A percentile compares a stretch with the other conserved stretches of the same genome.
Evolutionary conservation across 2,888 invertebrate species (phyloP).

Genomic region (Oscheius sp.): DNA sequence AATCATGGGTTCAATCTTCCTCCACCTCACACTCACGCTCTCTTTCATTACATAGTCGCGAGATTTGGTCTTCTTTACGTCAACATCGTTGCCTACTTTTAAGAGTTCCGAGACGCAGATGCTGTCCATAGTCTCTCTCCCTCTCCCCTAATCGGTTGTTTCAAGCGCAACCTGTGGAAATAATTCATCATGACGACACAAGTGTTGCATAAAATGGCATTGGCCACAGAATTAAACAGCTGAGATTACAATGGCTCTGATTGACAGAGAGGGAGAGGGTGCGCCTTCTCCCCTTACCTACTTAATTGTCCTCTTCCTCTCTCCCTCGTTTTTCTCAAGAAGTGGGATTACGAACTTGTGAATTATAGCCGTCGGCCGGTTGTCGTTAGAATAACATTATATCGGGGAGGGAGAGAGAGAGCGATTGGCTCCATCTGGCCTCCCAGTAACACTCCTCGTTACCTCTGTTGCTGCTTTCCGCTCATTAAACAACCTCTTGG

Average conservation of each 20-base stretch:
- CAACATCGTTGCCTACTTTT: too few relatives aligned
- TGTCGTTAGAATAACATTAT: conserved; percentile 28
- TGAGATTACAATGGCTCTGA: conserved; percentile 11
- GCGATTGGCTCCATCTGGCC: conserved; percentile 18
- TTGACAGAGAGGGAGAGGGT: neutral
- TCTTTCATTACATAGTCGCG: too few relatives aligned
- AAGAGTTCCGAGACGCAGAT: too few relatives aligned
- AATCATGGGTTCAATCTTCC: too few relatives aligned
- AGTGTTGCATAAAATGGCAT: neutral
- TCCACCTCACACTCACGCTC: too few relatives aligned
- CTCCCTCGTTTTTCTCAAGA: neutral
- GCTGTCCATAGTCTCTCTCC: too few relatives aligned
- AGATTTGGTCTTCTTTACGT: too few relatives aligned
- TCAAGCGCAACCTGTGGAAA: conserved; percentile 6
- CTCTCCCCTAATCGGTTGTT: neutral
- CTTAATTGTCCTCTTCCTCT: neutral
- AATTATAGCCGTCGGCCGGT: conserved; percentile 6
- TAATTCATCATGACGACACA: neutral
- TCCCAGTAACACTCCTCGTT: conserved; percentile 11
- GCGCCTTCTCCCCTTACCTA: conserved; percentile 6
- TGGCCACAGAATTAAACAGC: neutral
- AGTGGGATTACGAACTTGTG: conserved; percentile 2
- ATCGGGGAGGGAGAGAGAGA: neutral
- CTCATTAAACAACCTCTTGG: neutral
- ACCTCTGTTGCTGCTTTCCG: neutral